Evolutionary conservation across 2,888 invertebrate species (phyloP).

Genomic region (Drosophila mercatorum): DNA sequence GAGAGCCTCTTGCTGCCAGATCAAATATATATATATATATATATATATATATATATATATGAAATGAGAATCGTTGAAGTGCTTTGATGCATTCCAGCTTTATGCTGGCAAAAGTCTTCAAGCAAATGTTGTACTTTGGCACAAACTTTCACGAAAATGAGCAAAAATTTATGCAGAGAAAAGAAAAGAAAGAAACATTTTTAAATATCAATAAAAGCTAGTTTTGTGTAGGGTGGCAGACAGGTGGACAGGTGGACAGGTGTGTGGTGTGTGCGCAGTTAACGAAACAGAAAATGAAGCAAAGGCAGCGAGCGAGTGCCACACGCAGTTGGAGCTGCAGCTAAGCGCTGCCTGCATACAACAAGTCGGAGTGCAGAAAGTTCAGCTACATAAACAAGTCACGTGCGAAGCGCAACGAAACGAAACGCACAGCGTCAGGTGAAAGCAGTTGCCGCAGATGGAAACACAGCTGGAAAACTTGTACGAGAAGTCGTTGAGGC

Average conservation of each 20-base stretch:
- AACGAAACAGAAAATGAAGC: conserved; percentile 81
- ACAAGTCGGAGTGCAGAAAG: conserved; percentile 43
- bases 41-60: not conserved
- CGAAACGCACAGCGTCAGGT: conserved; percentile 38
- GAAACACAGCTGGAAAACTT: conserved; percentile 47
- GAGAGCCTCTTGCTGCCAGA: not conserved
- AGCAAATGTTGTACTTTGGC: conserved; percentile 7
- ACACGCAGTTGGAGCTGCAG: conserved; percentile 12
- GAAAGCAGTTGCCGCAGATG: conserved; percentile 10
- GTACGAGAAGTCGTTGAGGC: not conserved
- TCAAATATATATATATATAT: not conserved
- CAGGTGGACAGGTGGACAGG: not conserved
- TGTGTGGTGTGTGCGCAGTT: conserved; percentile 51
- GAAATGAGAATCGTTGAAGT: conserved; percentile 13
- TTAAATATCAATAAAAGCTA: conserved; percentile 77
- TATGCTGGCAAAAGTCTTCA: not conserved
- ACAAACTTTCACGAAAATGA: conserved; percentile 52
- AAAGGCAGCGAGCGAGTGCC: conserved; percentile 14
- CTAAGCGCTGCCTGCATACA: conserved; percentile 20
- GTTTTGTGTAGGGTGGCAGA: conserved; percentile 5
- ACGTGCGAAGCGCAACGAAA: conserved; percentile 75
- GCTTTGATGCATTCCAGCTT: conserved; percentile 26
- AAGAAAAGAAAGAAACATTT: conserved; percentile 51
- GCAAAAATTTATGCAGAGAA: conserved; percentile 62
- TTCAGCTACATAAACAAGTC: conserved; percentile 82